Conservation (phyloP, 2,797 vertebrate genomes). For the Acrossocheilus fasciatus region DNA sequence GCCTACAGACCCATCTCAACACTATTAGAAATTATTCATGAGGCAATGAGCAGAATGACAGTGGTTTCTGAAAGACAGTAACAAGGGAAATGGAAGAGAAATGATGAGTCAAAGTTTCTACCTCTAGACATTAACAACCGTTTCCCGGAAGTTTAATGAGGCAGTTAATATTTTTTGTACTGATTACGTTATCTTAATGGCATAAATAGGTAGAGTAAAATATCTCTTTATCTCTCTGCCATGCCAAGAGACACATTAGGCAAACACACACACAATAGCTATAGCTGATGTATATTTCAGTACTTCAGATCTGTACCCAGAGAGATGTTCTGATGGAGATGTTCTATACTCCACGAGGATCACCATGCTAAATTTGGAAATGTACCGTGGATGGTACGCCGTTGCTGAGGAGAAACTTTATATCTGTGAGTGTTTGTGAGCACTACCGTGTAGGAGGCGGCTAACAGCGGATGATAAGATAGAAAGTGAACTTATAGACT, state of each 20-base stretch:
- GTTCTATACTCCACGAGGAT: background rate
- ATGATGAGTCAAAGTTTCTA: constrained; percentile 25
- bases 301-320: constrained; percentile 16
- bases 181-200: constrained; percentile 6
- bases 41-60: constrained; percentile 17
- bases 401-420: constrained; percentile 27
- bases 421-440: constrained; percentile 21
- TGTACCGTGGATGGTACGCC: constrained; percentile 36
- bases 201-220: constrained; percentile 23
- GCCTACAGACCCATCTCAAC: constrained; percentile 12
- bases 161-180: constrained; percentile 26
- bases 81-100: constrained; percentile 13
- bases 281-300: background rate
- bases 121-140: constrained; percentile 30
- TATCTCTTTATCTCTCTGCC: constrained; percentile 18
- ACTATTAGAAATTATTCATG: constrained; percentile 46
- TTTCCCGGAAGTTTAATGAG: constrained; percentile 22
- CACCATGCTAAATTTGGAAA: constrained; percentile 29
- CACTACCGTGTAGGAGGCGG: background rate
- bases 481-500: background rate
- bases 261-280: background rate
- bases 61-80: constrained; percentile 33
- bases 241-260: background rate
- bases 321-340: constrained; percentile 17
- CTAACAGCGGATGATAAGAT: constrained; percentile 16